These are phyloP conservation scores for Drosophila peninsularis DNA, from an alignment of 2,888 invertebrate species.

Conservation along the genomic window DNA sequence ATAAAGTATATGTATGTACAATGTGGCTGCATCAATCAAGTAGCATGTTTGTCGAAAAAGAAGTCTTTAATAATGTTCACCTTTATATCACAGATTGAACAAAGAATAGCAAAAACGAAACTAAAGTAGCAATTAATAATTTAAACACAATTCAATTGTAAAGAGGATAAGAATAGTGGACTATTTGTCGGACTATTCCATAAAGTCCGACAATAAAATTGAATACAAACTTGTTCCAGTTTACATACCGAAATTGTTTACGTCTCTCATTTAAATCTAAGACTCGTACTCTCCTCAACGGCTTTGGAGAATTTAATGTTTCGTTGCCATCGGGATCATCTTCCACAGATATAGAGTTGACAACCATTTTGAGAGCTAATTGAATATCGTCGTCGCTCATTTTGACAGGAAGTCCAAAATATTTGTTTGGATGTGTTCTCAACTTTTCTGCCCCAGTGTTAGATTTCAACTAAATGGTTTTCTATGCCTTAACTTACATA, in stretches of 20 bases:
- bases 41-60: no score
- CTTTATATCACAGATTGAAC: no score
- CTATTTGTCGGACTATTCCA: no score
- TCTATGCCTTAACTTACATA: conserved; percentile 43
- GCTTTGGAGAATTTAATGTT: conserved; percentile 85
- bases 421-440: conserved; percentile 4
- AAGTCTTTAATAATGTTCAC: no score
- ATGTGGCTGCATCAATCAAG: no score
- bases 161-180: no score
- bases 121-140: no score
- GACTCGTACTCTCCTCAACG: conserved; percentile 87
- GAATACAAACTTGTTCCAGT: no score
- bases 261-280: conserved; percentile 88
- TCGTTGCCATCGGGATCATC: conserved; percentile 36
- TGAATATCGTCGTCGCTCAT: conserved; percentile 85
- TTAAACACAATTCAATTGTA: no score
- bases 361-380: conserved; percentile 89
- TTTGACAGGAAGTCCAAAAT: conserved; percentile 3
- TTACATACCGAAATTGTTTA: conserved; percentile 88
- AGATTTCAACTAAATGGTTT: conserved; percentile 59
- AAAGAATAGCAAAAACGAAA: no score
- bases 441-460: conserved; percentile 48
- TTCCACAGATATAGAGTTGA: conserved; percentile 74
- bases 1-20: no score
- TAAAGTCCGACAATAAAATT: no score